Conservation (phyloP, 2,888 invertebrate genomes). For the Colostygia pectinataria region DNA sequence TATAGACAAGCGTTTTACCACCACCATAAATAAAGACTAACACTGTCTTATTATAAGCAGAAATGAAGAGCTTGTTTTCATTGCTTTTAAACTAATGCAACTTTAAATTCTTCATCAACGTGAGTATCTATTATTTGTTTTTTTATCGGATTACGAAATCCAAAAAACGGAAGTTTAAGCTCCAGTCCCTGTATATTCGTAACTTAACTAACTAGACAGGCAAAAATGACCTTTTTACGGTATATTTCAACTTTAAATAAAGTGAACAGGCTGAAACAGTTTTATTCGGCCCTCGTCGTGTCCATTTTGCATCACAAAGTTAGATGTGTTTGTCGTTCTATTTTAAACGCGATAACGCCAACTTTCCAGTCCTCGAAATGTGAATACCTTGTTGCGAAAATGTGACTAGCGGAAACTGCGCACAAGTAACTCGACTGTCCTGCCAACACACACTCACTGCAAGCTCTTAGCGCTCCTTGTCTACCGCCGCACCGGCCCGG, state of each 20-base stretch:
- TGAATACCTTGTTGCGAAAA: constrained; percentile 83
- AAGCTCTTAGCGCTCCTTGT: constrained; percentile 20
- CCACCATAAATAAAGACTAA: no score
- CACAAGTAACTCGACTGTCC: constrained; percentile 77
- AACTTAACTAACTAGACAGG: neutral
- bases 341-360: constrained; percentile 82
- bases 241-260: constrained; percentile 29
- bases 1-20: no score
- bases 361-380: constrained; percentile 81
- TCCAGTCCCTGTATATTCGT: no score
- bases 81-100: no score
- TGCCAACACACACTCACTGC: constrained; percentile 54
- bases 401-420: constrained; percentile 82
- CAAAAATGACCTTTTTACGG: constrained; percentile 18
- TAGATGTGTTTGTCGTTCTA: constrained; percentile 80
- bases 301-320: constrained; percentile 81
- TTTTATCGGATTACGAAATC: no score
- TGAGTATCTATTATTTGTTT: no score
- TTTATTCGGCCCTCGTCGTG: constrained; percentile 53
- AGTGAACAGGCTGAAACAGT: constrained; percentile 44
- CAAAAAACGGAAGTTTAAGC: no score
- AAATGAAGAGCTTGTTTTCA: no score
- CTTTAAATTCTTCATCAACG: no score
- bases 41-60: no score
- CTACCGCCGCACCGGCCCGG: neutral